These are phyloP conservation scores for Cerceris ruficornis DNA, from an alignment of 2,888 invertebrate genomes.

Conservation along the genomic window DNA sequence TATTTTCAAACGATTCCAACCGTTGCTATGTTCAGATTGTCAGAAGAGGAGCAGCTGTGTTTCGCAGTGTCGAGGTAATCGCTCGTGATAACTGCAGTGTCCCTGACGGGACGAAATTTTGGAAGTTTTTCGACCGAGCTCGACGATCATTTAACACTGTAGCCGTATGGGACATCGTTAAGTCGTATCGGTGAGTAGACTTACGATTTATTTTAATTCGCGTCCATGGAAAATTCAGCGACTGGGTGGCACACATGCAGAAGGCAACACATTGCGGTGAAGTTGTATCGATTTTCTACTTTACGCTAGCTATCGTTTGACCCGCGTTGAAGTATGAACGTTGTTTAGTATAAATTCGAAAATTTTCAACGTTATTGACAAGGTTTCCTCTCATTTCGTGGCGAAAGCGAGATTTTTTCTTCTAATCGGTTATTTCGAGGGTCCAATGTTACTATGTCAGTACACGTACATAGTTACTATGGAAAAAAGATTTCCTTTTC, in stretches of 20 bases:
- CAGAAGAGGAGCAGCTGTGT: constrained; percentile 50
- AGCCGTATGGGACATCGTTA: constrained; percentile 9
- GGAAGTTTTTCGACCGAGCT: neutral
- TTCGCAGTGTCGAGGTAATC: constrained; percentile 39
- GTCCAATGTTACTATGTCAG: neutral
- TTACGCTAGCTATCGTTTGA: constrained; percentile 39
- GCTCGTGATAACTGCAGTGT: constrained; percentile 34
- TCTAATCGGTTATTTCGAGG: neutral
- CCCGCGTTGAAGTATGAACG: constrained; percentile 20
- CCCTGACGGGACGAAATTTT: constrained; percentile 6
- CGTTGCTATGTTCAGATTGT: constrained; percentile 46
- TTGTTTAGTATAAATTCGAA: neutral
- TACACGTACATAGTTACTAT: neutral
- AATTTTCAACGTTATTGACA: neutral
- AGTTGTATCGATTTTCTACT: constrained; percentile 60
- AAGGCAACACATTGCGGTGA: constrained; percentile 48
- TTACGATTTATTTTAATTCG: neutral
- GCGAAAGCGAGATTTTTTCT: neutral
- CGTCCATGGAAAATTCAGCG: neutral
- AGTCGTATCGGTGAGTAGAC: neutral
- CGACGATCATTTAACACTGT: neutral
- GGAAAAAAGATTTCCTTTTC: neutral
- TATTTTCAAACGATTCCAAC: constrained; percentile 10
- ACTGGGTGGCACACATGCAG: constrained; percentile 9
- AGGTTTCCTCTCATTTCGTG: neutral